Evolutionary conservation across 2,888 invertebrate genomes (phyloP), one percentile per base, ranked within the genome.

Genomic region (Limnephilus lunatus): DNA sequence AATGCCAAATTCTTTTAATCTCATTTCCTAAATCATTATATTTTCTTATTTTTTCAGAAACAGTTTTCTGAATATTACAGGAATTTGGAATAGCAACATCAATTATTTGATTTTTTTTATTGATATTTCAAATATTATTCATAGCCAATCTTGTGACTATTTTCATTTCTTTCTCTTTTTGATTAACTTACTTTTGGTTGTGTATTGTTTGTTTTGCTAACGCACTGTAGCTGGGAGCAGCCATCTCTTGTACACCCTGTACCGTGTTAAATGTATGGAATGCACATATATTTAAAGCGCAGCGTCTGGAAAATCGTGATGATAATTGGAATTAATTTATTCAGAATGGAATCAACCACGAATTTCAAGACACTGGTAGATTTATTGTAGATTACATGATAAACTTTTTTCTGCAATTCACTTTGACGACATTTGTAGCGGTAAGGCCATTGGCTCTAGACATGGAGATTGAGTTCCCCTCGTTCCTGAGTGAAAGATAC

Each of bases 221-320:
- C 92, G 48, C 92, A 48, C 30, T 53, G 53, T 95, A 90, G 88
- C 91, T 96, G 96, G 96, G 95, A 95, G 96, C 19, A 96, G 95
- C 89, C 96, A 95, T 31, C 95, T 96, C 12, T 95, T 96, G 14
- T 96, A 96, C 94, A 95, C 96, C 9, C 94, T 96, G n/a, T 96
- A 96, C 94, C 95, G 95, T 92, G 95, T 96, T n/a, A 95, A 95
- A 94, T 95, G 96, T 96, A 95, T 94, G 96, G 25, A 48, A 53
- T n/a, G 44, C 83, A 39, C 68, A 68, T 68, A n/a, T 68, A 68
- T 25, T 25, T 68, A n/a, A 9, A n/a, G 68, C 68, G 9, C 68
- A 68, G 68, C 25, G 68, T 68, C 68, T 68, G 25, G 68, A 68
- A 68, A 68, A 9, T 68, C 68, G 68, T 68, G 68, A 19, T 25